A percentile compares a stretch with the other conserved stretches of the same genome.
Conservation (phyloP, 2,113 vertebrate species). For the Proteles cristata region DNA sequence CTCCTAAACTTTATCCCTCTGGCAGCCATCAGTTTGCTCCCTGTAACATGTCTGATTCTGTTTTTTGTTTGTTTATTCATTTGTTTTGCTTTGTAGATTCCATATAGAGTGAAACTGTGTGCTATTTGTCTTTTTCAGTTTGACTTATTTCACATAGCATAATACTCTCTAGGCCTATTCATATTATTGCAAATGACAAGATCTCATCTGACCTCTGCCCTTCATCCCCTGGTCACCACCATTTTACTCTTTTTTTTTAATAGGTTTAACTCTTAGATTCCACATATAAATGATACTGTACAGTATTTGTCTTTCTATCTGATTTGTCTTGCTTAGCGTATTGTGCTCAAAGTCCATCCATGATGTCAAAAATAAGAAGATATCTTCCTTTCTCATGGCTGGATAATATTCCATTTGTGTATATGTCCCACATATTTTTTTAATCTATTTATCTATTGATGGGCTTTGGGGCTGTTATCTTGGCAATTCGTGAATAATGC, state of each 20-base stretch:
- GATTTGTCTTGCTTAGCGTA: background rate
- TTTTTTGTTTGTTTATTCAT: no score
- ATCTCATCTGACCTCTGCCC: background rate
- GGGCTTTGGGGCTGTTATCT: background rate
- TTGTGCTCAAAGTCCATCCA: background rate
- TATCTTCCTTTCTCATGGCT: background rate
- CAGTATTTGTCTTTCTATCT: background rate
- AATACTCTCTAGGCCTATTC: no score
- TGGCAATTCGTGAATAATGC: background rate
- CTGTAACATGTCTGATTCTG: no score
- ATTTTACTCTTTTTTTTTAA: background rate
- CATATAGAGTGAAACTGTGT: no score
- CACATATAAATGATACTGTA: background rate
- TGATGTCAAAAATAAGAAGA: background rate
- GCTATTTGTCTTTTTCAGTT: no score
- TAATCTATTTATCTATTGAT: background rate
- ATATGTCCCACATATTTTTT: background rate
- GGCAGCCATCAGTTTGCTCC: no score
- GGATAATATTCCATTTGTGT: background rate
- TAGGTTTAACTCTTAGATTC: background rate
- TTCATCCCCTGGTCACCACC: background rate
- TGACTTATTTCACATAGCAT: no score
- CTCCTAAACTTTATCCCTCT: no score
- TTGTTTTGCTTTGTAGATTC: no score
- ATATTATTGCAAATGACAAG: no score